These are phyloP conservation scores for Abscondita cerata DNA, from an alignment of 2,888 invertebrate genomes.

Conservation along the genomic window DNA sequence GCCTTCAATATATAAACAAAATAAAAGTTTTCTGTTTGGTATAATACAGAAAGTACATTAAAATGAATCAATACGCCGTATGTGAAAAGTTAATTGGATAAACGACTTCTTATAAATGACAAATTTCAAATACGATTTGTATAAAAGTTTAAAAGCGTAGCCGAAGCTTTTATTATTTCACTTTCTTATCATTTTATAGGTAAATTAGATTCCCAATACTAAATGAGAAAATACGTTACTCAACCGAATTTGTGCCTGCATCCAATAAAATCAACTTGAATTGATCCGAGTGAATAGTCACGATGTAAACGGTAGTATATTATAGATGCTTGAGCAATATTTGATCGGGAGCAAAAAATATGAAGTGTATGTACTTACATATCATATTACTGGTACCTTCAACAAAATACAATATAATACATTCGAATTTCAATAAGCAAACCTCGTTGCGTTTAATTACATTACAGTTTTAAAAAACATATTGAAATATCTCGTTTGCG, in stretches of 20 bases:
- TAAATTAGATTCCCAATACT: slow-evolving; percentile 33
- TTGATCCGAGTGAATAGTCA: slow-evolving; percentile 35
- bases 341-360: slow-evolving; percentile 23
- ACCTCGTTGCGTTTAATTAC: not conserved
- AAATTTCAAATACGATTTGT: not conserved
- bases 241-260: slow-evolving; percentile 34
- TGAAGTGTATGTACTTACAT: slow-evolving; percentile 18
- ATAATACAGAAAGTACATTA: no score
- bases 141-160: slow-evolving; percentile 20
- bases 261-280: slow-evolving; percentile 37
- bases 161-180: slow-evolving; percentile 29
- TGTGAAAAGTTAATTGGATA: slow-evolving; percentile 12
- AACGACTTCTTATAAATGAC: slow-evolving; percentile 11
- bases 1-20: no score
- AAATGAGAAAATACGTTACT: slow-evolving; percentile 33
- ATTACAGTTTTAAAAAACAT: slow-evolving; percentile 38
- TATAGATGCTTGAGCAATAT: slow-evolving; percentile 27
- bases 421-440: slow-evolving; percentile 6
- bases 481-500: slow-evolving; percentile 49
- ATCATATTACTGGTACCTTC: slow-evolving; percentile 6
- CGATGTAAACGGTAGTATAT: slow-evolving; percentile 30
- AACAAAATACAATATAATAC: slow-evolving; percentile 3
- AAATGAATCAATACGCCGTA: no score
- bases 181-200: slow-evolving; percentile 34
- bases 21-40: no score